Evolutionary conservation across 2,113 vertebrate species (phyloP), one percentile per base, ranked within the genome.

Genomic region (Tylochromis polylepis): DNA sequence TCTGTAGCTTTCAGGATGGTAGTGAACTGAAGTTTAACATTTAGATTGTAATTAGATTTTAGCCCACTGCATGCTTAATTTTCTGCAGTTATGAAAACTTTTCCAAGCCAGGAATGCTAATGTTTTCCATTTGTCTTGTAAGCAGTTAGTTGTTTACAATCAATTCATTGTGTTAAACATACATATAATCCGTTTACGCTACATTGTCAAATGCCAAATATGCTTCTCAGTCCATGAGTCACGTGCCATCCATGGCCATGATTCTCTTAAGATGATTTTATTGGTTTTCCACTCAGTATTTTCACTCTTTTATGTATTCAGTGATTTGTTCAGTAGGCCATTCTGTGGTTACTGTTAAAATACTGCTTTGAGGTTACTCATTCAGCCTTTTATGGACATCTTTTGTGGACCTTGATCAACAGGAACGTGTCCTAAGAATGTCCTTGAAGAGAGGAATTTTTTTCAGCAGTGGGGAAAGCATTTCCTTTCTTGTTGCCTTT

Each of bases 401-500:
- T 79, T 86, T 91, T 91, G 81, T 93, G 46, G 24, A 59, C 34
- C 11, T 29, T 18, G 11, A 60, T 87, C 24, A 7, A 91, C 85
- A 20, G 87, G 84, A 89, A 90, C 51, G 56, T 49, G 82, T 87
- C 90, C 29, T 72, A 89, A 86, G 90, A 90, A 86, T 87, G 77
- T 88, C 85, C 91, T 65, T 18, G 24, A 46, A 88, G 89, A 89
- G 78, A 43, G 14, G 67, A 20, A 36, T 24, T 41, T 77, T 82
- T 92, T 91, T 86, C 72, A 83, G 24, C 56, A 56, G 72, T 18
- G 72, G 65, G 53, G 53, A 87, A 90, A 78, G 84, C 83, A 0
- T 80, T 80, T 80, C 16, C 53, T 94, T 94, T 94, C 88, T 94
- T 88, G 92, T 92, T 89, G 90, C 82, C 79, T 92, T 93, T 93